Conservation (phyloP, 35 echinoderm and acorn worm genomes). For the Lytechinus variegatus region DNA sequence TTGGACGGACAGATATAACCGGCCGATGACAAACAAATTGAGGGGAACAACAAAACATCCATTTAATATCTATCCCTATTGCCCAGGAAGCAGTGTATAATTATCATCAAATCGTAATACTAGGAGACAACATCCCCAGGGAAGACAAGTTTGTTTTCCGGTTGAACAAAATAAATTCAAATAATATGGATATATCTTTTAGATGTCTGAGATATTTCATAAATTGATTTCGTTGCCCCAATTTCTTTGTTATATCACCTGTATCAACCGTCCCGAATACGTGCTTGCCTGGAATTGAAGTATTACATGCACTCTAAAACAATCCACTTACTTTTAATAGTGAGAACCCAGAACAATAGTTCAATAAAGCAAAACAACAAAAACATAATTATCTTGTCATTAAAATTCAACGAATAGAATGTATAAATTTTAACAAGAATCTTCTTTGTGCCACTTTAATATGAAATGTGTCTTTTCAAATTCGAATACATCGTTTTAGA, state of each 20-base stretch:
- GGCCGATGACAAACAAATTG: constrained; percentile 23
- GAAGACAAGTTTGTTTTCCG: not conserved
- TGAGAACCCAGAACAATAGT: too few relatives aligned
- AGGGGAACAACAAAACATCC: constrained; percentile 29
- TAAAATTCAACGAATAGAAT: too few relatives aligned
- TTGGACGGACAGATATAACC: not conserved
- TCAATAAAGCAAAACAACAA: too few relatives aligned
- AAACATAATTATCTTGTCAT: too few relatives aligned
- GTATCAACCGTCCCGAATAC: too few relatives aligned
- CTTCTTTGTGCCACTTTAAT: too few relatives aligned
- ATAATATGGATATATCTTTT: not conserved
- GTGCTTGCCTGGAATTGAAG: too few relatives aligned
- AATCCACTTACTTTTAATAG: too few relatives aligned
- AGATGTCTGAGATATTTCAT: not conserved
- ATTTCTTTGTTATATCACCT: not conserved
- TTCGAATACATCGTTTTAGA: too few relatives aligned
- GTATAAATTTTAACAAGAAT: too few relatives aligned
- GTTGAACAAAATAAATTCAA: not conserved
- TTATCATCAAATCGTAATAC: not conserved
- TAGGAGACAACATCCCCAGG: not conserved
- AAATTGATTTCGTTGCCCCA: not conserved
- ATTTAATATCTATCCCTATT: not conserved
- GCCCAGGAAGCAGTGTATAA: not conserved
- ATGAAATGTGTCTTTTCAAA: too few relatives aligned
- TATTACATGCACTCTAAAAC: too few relatives aligned